These are phyloP conservation scores for Neosilurus hyrtlii DNA, from an alignment of 2,797 vertebrate genomes.

Conservation along the genomic window DNA sequence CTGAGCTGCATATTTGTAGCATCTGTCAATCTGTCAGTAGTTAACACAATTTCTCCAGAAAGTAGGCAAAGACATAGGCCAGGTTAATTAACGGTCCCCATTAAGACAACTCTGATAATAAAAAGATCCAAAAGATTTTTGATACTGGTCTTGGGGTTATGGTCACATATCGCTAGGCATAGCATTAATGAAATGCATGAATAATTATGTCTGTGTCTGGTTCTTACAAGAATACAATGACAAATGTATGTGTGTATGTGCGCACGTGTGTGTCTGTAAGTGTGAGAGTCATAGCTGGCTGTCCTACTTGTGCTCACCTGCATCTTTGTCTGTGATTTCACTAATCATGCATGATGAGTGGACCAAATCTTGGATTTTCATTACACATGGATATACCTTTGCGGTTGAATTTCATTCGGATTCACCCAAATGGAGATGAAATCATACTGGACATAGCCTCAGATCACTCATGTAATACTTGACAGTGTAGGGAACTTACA, in stretches of 20 bases:
- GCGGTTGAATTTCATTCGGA: background rate
- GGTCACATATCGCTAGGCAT: background rate
- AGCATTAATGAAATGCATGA: background rate
- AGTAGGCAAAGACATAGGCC: too few species aligned
- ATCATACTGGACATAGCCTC: background rate
- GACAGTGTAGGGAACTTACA: background rate
- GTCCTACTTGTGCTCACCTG: conserved; percentile 66
- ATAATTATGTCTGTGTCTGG: background rate
- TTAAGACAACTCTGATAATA: too few species aligned
- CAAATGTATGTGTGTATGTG: background rate
- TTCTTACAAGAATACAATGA: background rate
- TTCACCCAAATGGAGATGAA: background rate
- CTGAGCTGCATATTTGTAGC: too few species aligned
- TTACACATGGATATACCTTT: background rate
- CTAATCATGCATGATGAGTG: conserved; percentile 50
- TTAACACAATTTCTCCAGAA: too few species aligned
- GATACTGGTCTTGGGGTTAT: background rate
- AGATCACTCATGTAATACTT: background rate
- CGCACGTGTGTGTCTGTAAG: background rate
- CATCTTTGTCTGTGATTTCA: conserved; percentile 57
- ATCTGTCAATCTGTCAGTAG: too few species aligned
- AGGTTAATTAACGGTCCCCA: too few species aligned
- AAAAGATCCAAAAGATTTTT: background rate
- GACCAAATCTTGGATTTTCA: too few species aligned
- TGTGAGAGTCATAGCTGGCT: conserved; percentile 47